Evolutionary conservation across 2,888 invertebrate genomes (phyloP).

Genomic region (Choreutis nemorana): DNA sequence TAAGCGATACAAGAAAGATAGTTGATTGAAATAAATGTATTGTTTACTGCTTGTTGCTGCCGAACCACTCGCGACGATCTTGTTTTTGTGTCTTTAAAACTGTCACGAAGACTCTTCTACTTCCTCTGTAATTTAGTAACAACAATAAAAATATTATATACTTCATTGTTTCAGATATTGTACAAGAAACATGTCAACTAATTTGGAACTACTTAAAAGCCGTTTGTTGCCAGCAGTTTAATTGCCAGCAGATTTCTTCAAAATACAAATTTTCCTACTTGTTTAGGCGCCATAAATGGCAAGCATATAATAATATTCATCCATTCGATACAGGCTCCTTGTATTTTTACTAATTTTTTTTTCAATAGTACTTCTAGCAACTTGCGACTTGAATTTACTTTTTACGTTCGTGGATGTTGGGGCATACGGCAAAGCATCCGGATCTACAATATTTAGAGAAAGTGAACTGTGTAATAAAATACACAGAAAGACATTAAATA

Average conservation of each 20-base stretch:
- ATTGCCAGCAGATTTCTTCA: slow-evolving; percentile 14
- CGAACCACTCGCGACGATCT: slow-evolving; percentile 16
- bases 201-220: slow-evolving; percentile 14
- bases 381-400: slow-evolving; percentile 15
- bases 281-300: slow-evolving; percentile 13
- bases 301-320: slow-evolving; percentile 13
- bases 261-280: slow-evolving; percentile 14
- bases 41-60: slow-evolving; percentile 16
- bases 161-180: slow-evolving; percentile 16
- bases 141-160: slow-evolving; percentile 13
- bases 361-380: slow-evolving; percentile 16
- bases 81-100: slow-evolving; percentile 16
- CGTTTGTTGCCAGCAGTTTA: slow-evolving; percentile 13
- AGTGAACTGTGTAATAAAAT: slow-evolving; percentile 14
- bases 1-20: slow-evolving; percentile 16
- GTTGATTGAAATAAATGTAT: slow-evolving; percentile 17
- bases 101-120: slow-evolving; percentile 14
- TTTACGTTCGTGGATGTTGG: slow-evolving; percentile 17
- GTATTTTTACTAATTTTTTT: slow-evolving; percentile 15
- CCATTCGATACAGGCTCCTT: slow-evolving; percentile 13
- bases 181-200: slow-evolving; percentile 16
- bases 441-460: slow-evolving; percentile 15
- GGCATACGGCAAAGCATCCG: slow-evolving; percentile 14
- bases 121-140: slow-evolving; percentile 16
- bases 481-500: slow-evolving; percentile 13